Base-by-base conservation (phyloP, 2,888 invertebrate species). In the Osmoderma eremita region DNA sequence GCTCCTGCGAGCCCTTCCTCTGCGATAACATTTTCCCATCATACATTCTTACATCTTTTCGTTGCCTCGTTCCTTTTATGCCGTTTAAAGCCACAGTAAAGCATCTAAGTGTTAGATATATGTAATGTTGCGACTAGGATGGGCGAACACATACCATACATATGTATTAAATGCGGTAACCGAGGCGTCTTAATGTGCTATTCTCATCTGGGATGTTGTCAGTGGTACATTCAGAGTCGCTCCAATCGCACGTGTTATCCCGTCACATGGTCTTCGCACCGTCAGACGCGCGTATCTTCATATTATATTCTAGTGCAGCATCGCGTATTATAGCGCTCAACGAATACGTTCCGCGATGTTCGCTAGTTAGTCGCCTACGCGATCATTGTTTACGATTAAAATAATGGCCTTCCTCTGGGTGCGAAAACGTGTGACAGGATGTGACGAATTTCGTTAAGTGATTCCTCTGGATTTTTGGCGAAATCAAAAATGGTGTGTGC, bases 111-210 rank as follows among this genome's bases (percentile, higher is more conserved):
- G 53, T 17, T 41, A 53, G 12, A 38, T 30, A 30, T 30, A 30
- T 30, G 30, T 30, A 38, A 10, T 8, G 12, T n/a, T n/a, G n/a
- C n/a, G n/a, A n/a, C n/a, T n/a, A n/a, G n/a, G n/a, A n/a, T n/a
- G n/a, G n/a, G n/a, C n/a, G n/a, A n/a, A n/a, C n/a, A n/a, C n/a
- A n/a, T n/a, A n/a, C n/a, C 67, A 61, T 51, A 51, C 18, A 24
- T 58, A 54, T 48, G 69, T 68, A 72, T 71, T 71, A 70, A 71
- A 70, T 68, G 71, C 68, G 70, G 68, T 67, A 70, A 71, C 66
- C 70, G 65, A 71, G 65, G 67, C 65, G 39, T 67, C 53, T 70
- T 66, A 67, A 67, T 70, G 72, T 72, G 74, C 74, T 75, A 75
- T 75, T 75, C 74, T 74, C 72, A 73, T 73, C 67, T 67, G 64